Evolutionary conservation across 2,797 vertebrate species (phyloP).

Genomic region (Stomatorhinus walkeri): DNA sequence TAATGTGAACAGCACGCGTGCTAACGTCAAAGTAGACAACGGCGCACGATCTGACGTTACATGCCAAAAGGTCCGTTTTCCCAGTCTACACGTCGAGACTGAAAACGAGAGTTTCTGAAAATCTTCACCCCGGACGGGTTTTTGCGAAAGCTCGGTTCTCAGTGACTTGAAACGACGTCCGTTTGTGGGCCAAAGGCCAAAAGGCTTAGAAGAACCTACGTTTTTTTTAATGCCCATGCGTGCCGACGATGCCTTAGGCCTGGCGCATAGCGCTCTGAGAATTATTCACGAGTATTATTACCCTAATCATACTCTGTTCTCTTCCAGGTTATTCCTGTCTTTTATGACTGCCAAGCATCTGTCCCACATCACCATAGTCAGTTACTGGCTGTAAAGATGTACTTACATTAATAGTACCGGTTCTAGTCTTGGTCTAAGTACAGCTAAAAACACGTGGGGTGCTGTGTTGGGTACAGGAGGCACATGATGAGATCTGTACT

Average conservation of each 20-base stretch:
- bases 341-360: neutral
- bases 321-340: neutral
- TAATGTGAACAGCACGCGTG: neutral
- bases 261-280: neutral
- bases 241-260: neutral
- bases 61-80: neutral
- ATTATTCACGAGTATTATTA: neutral
- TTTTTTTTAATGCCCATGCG: neutral
- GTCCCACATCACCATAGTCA: neutral
- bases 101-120: no score
- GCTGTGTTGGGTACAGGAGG: neutral
- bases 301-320: neutral
- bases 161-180: neutral
- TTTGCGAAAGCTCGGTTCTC: neutral
- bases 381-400: neutral
- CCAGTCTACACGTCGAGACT: neutral
- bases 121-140: no score
- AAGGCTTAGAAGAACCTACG: neutral
- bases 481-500: conserved; percentile 18
- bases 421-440: neutral
- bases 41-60: neutral
- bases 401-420: neutral
- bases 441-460: neutral
- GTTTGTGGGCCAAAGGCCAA: neutral
- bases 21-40: neutral